Conservation (phyloP, 2,888 invertebrate genomes). For the Rhamnusium bicolor region DNA sequence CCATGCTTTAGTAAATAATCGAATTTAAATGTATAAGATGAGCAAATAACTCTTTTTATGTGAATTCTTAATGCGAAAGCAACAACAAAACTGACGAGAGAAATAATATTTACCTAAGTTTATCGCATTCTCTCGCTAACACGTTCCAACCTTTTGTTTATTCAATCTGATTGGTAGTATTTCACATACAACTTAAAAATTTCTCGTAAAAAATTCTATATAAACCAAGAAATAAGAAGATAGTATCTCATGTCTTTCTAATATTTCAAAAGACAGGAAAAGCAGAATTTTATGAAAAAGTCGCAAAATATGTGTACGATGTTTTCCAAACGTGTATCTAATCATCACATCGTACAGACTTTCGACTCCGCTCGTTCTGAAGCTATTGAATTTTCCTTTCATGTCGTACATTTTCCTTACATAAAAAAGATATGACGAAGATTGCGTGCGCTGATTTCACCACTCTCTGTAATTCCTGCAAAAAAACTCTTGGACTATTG, state of each 20-base stretch:
- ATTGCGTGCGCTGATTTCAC: background rate
- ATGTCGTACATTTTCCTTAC: background rate
- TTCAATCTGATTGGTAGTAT: too few species aligned
- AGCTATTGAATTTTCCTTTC: background rate
- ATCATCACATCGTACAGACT: background rate
- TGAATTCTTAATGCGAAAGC: too few species aligned
- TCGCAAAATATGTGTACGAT: background rate
- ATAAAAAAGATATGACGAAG: background rate
- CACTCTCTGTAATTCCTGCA: background rate
- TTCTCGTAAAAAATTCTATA: too few species aligned
- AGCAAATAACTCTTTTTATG: too few species aligned
- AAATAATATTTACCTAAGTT: too few species aligned
- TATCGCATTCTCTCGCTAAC: too few species aligned
- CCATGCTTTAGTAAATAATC: conserved; percentile 1
- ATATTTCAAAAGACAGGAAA: background rate
- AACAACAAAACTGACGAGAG: too few species aligned
- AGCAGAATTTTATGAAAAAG: background rate
- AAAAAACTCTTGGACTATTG: background rate
- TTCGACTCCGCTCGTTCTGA: background rate
- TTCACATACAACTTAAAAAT: too few species aligned
- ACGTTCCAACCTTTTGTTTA: too few species aligned
- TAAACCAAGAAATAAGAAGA: background rate
- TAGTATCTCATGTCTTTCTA: background rate
- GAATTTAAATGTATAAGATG: background rate
- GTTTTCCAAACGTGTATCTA: background rate